Percentiles rank a stretch among this genome's conserved stretches.
Evolutionary conservation across 2,797 vertebrate genomes (phyloP).

Genomic region (Danionella dracula): DNA sequence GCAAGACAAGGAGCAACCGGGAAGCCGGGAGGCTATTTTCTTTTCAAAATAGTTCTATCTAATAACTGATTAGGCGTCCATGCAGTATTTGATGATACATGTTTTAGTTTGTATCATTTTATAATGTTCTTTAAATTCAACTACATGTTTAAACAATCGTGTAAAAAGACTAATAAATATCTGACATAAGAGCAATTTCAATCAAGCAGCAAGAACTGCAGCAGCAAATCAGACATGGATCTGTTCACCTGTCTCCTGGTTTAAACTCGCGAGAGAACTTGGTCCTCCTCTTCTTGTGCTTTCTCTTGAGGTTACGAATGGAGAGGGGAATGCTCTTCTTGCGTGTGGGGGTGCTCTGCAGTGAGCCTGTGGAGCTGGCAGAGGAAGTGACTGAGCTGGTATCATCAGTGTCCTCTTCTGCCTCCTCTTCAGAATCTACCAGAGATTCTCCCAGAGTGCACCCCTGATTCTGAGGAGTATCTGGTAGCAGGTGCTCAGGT

Average conservation of each 20-base stretch:
- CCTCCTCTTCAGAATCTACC: constrained; percentile 91
- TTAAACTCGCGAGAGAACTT: constrained; percentile 93
- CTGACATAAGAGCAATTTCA: too few relatives aligned
- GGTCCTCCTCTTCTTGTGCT: constrained; percentile 96
- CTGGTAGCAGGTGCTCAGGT: constrained; percentile 55
- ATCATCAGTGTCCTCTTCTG: constrained; percentile 89
- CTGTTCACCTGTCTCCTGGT: constrained; percentile 84
- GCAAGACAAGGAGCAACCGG: too few relatives aligned
- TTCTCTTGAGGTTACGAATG: constrained; percentile 93
- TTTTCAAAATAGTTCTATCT: too few relatives aligned
- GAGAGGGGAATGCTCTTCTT: constrained; percentile 94
- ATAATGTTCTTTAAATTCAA: too few relatives aligned
- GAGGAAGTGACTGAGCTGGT: constrained; percentile 95
- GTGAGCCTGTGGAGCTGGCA: constrained; percentile 91
- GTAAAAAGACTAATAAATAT: too few relatives aligned
- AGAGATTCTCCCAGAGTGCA: constrained; percentile 76
- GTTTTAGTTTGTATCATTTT: too few relatives aligned
- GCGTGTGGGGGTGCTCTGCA: constrained; percentile 82
- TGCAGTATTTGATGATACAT: too few relatives aligned
- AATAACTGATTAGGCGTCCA: too few relatives aligned
- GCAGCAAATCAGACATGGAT: too few relatives aligned
- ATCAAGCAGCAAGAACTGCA: too few relatives aligned
- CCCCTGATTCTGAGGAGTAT: constrained; percentile 50
- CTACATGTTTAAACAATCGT: too few relatives aligned
- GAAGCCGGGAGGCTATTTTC: too few relatives aligned